A percentile compares a stretch with the other conserved stretches of the same genome.
These are phyloP conservation scores for Reticulitermes lucifugus DNA, from an alignment of 2,888 invertebrate genomes.

Conservation along the genomic window DNA sequence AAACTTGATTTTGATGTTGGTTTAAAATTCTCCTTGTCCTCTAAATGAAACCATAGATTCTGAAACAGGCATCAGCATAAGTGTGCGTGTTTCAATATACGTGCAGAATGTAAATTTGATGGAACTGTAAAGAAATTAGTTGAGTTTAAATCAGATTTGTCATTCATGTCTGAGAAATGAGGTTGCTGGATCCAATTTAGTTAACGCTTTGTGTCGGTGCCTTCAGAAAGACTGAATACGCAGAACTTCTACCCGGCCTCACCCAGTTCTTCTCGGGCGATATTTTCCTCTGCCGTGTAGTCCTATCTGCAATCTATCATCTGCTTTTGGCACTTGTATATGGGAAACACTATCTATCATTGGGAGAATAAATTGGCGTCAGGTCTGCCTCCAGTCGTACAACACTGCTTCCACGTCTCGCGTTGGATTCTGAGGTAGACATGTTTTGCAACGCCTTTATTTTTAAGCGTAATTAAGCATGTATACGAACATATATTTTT, in stretches of 20 bases:
- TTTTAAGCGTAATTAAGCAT: too few species aligned
- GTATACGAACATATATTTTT: too few species aligned
- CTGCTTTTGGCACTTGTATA: conserved; percentile 33
- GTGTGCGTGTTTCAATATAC: background rate
- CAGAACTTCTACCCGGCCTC: conserved; percentile 3
- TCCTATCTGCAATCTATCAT: conserved; percentile 29
- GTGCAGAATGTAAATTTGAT: background rate
- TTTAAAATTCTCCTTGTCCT: background rate
- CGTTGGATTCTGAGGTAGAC: too few species aligned
- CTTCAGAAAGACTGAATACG: conserved; percentile 2
- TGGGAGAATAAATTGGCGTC: conserved; percentile 23
- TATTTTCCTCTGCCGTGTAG: conserved; percentile 15
- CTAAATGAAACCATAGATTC: background rate
- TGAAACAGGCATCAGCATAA: background rate
- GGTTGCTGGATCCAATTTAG: conserved; percentile 29
- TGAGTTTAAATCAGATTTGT: conserved; percentile 31
- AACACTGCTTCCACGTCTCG: background rate
- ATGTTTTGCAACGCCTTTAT: too few species aligned
- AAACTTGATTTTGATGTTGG: too few species aligned
- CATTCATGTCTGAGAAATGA: conserved; percentile 12
- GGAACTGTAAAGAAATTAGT: conserved; percentile 12
- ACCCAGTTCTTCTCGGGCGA: background rate
- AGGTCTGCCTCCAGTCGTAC: background rate
- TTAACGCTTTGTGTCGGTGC: conserved; percentile 5
- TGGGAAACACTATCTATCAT: conserved; percentile 34